A percentile compares a stretch with the other conserved stretches of the same genome.
Evolutionary conservation across 2,113 vertebrate species (phyloP).

Genomic region (Uria lomvia): DNA sequence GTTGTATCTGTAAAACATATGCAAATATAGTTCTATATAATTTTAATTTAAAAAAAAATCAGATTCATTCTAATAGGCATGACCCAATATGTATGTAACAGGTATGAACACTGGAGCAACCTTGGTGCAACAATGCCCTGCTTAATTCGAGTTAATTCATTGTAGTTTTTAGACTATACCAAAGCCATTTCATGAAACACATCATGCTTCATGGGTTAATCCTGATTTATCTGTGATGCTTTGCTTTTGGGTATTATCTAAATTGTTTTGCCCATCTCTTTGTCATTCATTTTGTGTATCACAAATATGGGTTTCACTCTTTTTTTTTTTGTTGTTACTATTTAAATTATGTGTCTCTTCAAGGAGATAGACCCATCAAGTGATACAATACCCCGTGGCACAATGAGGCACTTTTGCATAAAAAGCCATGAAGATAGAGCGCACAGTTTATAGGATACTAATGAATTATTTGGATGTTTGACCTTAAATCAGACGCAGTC

Average conservation of each 20-base stretch:
- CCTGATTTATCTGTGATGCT: constrained; percentile 28
- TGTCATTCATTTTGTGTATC: constrained; percentile 3
- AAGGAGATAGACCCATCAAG: constrained; percentile 15
- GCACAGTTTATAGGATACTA: not conserved
- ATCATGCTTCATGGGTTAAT: constrained; percentile 42
- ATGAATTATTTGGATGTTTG: constrained; percentile 30
- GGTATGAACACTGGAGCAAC: not conserved
- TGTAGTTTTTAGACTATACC: not conserved
- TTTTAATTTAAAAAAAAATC: not conserved
- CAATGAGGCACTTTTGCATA: constrained; percentile 9
- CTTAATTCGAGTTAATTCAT: not conserved
- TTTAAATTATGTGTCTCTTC: constrained; percentile 37
- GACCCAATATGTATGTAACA: not conserved
- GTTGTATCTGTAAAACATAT: not conserved
- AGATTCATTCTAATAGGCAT: not conserved
- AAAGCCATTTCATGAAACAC: constrained; percentile 17
- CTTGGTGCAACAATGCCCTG: not conserved
- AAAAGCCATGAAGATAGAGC: not conserved
- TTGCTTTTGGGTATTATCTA: constrained; percentile 42
- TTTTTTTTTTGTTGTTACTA: not conserved
- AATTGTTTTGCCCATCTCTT: constrained; percentile 36
- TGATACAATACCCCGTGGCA: not conserved
- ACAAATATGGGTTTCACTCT: not conserved
- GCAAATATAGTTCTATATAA: not conserved
- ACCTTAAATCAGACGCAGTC: constrained; percentile 5